phyloP scores from a whole-genome alignment of 2,113 vertebrate genomes.

The Trinectes maculatus region DNA sequence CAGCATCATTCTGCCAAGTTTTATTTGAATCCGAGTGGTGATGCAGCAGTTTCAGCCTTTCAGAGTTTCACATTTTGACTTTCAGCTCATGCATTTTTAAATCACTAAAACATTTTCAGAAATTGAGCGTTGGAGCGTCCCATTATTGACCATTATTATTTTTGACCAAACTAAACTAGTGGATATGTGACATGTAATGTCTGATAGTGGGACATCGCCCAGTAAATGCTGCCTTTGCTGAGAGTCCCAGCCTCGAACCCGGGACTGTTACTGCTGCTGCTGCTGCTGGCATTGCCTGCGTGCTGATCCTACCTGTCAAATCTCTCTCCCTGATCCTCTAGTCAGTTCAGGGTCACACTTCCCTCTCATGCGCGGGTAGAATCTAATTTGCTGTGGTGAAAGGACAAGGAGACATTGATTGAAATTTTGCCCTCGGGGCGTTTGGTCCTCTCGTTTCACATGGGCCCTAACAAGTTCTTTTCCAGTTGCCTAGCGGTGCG shows the following conservation, averaged over 20 bases:
- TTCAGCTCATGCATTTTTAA: not conserved
- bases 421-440: constrained; percentile 80
- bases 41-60: constrained; percentile 27
- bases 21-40: constrained; percentile 5
- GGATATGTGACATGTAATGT: not conserved
- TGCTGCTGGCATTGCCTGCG: constrained; percentile 22
- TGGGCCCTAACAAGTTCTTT: constrained; percentile 80
- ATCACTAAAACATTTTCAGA: constrained; percentile 1
- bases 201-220: not conserved
- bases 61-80: constrained; percentile 3
- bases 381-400: constrained; percentile 83
- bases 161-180: not conserved
- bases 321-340: constrained; percentile 67
- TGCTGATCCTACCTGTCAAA: constrained; percentile 70
- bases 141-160: no score
- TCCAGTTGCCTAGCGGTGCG: constrained; percentile 66
- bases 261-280: constrained; percentile 18
- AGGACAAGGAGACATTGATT: constrained; percentile 87
- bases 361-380: constrained; percentile 73
- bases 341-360: constrained; percentile 82
- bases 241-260: constrained; percentile 14
- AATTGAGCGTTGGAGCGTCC: not conserved
- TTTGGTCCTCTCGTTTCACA: constrained; percentile 78
- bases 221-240: not conserved
- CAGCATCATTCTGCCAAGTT: not conserved